Evolutionary conservation across 2,888 invertebrate species (phyloP).

Genomic region (Resseliella maxima): DNA sequence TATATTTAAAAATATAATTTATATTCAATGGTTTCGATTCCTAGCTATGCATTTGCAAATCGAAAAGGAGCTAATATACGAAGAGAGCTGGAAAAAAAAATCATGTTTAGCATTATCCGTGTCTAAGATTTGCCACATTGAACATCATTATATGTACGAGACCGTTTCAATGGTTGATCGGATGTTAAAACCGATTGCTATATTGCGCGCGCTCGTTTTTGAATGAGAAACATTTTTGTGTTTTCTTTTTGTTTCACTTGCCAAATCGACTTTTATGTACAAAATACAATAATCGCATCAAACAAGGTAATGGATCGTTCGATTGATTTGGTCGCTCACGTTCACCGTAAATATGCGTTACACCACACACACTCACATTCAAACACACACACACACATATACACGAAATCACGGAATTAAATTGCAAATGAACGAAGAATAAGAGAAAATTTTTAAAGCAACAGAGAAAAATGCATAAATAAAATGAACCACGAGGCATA

Average conservation of each 20-base stretch:
- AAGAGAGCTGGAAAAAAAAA: too few relatives aligned
- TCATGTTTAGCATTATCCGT: conserved; percentile 18
- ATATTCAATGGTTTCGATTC: neutral
- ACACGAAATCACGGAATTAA: neutral
- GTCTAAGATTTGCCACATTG: conserved; percentile 51
- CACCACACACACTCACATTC: too few relatives aligned
- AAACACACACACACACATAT: neutral
- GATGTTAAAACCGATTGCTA: too few relatives aligned
- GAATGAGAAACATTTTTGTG: neutral
- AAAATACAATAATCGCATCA: conserved; percentile 43
- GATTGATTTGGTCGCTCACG: conserved; percentile 27
- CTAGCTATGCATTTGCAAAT: neutral
- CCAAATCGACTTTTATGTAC: conserved; percentile 11
- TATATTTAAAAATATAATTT: conserved; percentile 42
- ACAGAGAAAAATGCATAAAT: conserved; percentile 10
- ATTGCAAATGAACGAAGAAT: neutral
- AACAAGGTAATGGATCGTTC: conserved; percentile 55
- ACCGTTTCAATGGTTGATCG: neutral
- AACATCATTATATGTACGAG: neutral
- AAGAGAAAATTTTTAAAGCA: neutral
- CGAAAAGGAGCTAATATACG: neutral
- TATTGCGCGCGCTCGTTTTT: neutral
- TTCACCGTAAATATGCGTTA: neutral
- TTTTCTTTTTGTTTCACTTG: conserved; percentile 23
- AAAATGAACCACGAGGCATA: conserved; percentile 54